Evolutionary conservation across 2,888 invertebrate genomes (phyloP).

Genomic region (Netelia melanura): DNA sequence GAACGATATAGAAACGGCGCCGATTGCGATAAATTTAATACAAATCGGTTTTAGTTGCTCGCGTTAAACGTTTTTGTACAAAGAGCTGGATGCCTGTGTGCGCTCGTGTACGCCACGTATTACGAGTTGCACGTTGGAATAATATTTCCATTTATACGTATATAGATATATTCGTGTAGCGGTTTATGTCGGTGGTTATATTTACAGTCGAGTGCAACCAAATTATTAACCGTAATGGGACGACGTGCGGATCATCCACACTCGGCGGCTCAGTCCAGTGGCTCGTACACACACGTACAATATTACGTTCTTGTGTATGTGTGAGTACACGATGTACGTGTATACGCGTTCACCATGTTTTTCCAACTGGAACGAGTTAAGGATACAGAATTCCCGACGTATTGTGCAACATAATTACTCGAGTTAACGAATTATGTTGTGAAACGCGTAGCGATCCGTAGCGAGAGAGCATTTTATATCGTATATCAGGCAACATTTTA

Average conservation of each 20-base stretch:
- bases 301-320: background rate
- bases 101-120: background rate
- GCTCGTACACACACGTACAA: constrained; percentile 6
- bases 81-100: background rate
- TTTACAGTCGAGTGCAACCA: constrained; percentile 59
- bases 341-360: constrained; percentile 48
- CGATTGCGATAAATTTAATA: constrained; percentile 47
- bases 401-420: constrained; percentile 67
- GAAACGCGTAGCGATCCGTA: constrained; percentile 54
- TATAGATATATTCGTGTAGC: constrained; percentile 24
- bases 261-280: constrained; percentile 38
- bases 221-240: constrained; percentile 61
- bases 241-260: constrained; percentile 49
- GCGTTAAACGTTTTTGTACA: constrained; percentile 44
- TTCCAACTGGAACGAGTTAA: constrained; percentile 63
- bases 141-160: constrained; percentile 49
- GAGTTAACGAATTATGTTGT: constrained; percentile 67
- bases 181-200: constrained; percentile 53
- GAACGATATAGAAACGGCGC: constrained; percentile 1
- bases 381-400: constrained; percentile 61
- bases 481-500: constrained; percentile 40
- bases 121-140: constrained; percentile 45
- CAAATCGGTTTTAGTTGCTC: constrained; percentile 51
- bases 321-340: background rate
- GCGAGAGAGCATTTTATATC: constrained; percentile 41